phyloP scores from a whole-genome alignment of 2,113 vertebrate species.

The Alligator mississippiensis region DNA sequence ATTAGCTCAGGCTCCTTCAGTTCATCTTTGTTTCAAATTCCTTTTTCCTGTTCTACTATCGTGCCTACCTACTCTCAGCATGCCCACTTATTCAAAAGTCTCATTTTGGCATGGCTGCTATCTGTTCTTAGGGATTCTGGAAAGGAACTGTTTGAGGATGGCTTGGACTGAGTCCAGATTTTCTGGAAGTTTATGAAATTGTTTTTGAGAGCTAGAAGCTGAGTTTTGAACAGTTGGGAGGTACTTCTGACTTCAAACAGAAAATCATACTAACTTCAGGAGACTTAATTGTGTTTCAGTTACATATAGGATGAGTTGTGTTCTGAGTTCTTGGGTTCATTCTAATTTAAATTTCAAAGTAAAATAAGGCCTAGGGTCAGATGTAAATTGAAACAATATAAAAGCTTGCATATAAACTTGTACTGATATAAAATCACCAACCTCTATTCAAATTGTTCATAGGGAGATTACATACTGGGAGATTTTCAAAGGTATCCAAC shows the following conservation, averaged over 20 bases:
- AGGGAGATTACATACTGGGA: not conserved
- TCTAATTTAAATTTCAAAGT: not conserved
- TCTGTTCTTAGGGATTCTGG: not conserved
- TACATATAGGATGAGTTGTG: not conserved
- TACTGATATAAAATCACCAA: not conserved
- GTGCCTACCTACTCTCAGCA: too few relatives aligned
- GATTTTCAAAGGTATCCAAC: not conserved
- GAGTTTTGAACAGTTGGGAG: not conserved
- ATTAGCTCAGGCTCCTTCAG: not conserved
- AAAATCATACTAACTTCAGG: not conserved
- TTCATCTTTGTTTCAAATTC: not conserved
- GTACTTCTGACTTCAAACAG: not conserved
- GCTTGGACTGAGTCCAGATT: not conserved
- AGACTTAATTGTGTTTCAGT: not conserved
- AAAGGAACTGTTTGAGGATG: not conserved
- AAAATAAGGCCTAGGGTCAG: not conserved
- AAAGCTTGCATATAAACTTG: not conserved
- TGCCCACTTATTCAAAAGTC: not conserved
- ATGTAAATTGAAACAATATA: not conserved
- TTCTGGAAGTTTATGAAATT: not conserved
- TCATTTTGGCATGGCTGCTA: not conserved
- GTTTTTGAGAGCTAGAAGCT: not conserved
- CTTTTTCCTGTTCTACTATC: not conserved
- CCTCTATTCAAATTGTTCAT: not conserved
- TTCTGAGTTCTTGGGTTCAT: not conserved